Percentiles rank a stretch among this genome's conserved stretches.
Conservation (phyloP, 2,888 invertebrate species). For the Osmoderma eremita region DNA sequence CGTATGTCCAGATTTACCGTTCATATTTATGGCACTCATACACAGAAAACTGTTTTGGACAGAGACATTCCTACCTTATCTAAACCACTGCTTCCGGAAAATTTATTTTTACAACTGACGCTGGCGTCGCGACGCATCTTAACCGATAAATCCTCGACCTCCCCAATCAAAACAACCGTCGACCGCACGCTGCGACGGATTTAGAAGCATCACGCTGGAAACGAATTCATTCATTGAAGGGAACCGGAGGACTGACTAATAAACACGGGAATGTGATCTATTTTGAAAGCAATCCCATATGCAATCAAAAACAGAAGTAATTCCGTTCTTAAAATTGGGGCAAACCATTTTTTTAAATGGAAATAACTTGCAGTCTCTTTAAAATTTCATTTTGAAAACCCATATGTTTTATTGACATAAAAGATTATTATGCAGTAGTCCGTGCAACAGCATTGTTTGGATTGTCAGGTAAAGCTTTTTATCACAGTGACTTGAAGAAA, state of each 20-base stretch:
- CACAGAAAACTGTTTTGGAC: background rate
- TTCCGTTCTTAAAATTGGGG: too few species aligned
- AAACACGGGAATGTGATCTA: too few species aligned
- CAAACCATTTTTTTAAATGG: too few species aligned
- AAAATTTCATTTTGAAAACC: too few species aligned
- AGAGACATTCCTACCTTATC: background rate
- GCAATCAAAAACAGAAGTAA: too few species aligned
- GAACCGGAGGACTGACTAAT: background rate
- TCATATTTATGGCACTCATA: background rate
- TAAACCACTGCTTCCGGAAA: background rate
- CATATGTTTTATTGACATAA: too few species aligned
- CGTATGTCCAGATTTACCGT: background rate
- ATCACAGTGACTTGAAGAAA: background rate
- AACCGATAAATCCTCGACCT: slow-evolving; percentile 17
- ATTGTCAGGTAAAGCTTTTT: too few species aligned
- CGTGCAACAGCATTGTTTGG: too few species aligned
- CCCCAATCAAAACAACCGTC: slow-evolving; percentile 16
- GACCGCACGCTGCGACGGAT: background rate
- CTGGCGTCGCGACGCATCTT: slow-evolving; percentile 14
- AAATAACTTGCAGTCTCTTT: too few species aligned
- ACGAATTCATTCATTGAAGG: slow-evolving; percentile 1
- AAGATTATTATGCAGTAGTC: too few species aligned
- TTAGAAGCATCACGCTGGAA: slow-evolving; percentile 1
- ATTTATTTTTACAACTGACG: slow-evolving; percentile 7
- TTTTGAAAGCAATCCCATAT: too few species aligned